These are phyloP conservation scores for Gymnarchus niloticus DNA, from an alignment of 2,113 vertebrate species.

Conservation along the genomic window DNA sequence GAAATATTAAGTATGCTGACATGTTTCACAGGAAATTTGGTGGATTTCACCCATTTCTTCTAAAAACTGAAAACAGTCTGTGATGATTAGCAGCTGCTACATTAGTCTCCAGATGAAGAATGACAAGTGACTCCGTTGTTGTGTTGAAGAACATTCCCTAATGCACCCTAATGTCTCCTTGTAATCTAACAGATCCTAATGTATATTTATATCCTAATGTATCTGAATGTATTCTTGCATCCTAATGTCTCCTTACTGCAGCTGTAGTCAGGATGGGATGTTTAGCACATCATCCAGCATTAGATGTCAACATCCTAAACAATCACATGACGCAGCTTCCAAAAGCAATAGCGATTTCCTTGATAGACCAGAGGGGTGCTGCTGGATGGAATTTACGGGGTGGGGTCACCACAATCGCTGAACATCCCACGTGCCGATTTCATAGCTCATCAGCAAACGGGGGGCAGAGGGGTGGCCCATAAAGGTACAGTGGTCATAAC, in stretches of 20 bases:
- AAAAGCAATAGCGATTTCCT: too few relatives aligned
- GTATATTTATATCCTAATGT: too few relatives aligned
- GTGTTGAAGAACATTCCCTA: too few relatives aligned
- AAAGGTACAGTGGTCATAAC: background rate
- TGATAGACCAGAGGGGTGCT: background rate
- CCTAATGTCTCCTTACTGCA: background rate
- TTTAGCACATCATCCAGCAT: background rate
- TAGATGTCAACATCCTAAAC: background rate
- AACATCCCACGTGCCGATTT: background rate
- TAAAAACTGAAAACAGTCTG: background rate
- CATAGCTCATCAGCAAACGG: background rate
- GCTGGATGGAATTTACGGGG: background rate
- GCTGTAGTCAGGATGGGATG: too few relatives aligned
- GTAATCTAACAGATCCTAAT: too few relatives aligned
- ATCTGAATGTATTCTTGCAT: too few relatives aligned
- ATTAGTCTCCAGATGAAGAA: too few relatives aligned
- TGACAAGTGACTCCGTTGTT: too few relatives aligned
- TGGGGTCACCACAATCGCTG: background rate
- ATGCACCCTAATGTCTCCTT: too few relatives aligned
- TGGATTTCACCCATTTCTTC: background rate
- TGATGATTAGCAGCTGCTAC: background rate
- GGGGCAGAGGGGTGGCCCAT: background rate
- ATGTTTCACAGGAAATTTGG: background rate
- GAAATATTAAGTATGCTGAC: background rate
- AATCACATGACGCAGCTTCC: too few relatives aligned